Evolutionary conservation across 1,140 invertebrate genomes (phyloP).

Genomic region (Adoxophyes honmai): DNA sequence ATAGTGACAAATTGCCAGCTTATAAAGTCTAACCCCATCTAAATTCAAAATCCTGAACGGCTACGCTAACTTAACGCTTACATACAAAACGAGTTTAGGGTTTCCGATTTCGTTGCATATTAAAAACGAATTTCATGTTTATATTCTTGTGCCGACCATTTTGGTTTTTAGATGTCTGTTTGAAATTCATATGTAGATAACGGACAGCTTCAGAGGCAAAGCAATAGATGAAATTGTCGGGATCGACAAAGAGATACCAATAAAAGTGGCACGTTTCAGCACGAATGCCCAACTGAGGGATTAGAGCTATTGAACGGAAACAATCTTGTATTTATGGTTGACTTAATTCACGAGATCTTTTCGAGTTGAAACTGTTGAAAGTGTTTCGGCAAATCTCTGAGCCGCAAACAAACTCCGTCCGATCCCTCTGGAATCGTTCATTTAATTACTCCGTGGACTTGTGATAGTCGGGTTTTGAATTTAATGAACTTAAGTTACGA

Average conservation of each 20-base stretch:
- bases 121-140: conserved; percentile 67
- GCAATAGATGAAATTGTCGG: conserved; percentile 34
- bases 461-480: too few species aligned
- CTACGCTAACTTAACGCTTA: not conserved
- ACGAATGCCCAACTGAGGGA: conserved; percentile 68
- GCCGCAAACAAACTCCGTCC: not conserved
- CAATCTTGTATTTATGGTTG: conserved; percentile 71
- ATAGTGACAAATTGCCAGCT: too few species aligned
- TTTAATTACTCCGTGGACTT: too few species aligned
- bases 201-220: conserved; percentile 1
- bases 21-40: too few species aligned
- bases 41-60: not conserved
- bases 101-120: conserved; percentile 67
- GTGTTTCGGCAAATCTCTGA: conserved; percentile 37
- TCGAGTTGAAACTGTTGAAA: conserved; percentile 45
- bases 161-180: conserved; percentile 25
- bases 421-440: too few species aligned
- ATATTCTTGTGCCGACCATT: conserved; percentile 25
- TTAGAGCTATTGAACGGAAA: conserved; percentile 72
- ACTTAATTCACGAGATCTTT: conserved; percentile 50
- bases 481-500: too few species aligned
- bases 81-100: conserved; percentile 46
- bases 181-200: not conserved
- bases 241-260: conserved; percentile 63
- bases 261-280: conserved; percentile 68